Conservation (phyloP, 2,113 vertebrate species). For the Diadophis punctatus region DNA sequence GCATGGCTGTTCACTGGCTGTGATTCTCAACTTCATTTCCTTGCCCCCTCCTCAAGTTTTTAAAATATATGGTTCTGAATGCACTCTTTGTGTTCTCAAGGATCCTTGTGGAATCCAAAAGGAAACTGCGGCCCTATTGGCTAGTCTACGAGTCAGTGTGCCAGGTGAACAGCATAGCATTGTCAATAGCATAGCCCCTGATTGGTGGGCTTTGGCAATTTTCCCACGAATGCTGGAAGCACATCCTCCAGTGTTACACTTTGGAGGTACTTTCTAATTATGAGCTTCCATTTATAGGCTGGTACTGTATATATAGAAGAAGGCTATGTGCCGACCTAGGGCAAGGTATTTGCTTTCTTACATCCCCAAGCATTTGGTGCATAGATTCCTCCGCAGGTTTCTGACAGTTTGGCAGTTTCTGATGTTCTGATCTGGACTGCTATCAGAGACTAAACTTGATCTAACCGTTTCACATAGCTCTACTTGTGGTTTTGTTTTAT, state of each 20-base stretch:
- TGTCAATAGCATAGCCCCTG: background rate
- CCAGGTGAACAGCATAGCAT: background rate
- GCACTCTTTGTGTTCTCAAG: background rate
- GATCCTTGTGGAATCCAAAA: background rate
- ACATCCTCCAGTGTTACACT: background rate
- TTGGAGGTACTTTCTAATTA: background rate
- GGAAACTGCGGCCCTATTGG: background rate
- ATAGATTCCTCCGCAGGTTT: background rate
- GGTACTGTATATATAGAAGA: too few species aligned
- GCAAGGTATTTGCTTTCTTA: background rate
- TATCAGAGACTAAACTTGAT: conserved; percentile 22
- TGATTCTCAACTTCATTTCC: background rate
- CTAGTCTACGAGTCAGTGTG: background rate
- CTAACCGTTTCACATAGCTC: conserved; percentile 37
- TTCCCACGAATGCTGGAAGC: background rate
- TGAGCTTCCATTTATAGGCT: background rate
- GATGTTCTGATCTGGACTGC: conserved; percentile 11
- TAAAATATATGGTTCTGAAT: background rate
- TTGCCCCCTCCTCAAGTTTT: background rate
- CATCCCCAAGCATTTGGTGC: background rate
- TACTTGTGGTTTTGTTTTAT: conserved; percentile 57
- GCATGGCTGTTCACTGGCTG: background rate
- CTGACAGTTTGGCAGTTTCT: background rate
- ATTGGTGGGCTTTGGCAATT: background rate
- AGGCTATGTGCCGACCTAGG: background rate